These are phyloP conservation scores for Zaprionus camerounensis DNA, from an alignment of 1,140 invertebrate species.

Conservation along the genomic window DNA sequence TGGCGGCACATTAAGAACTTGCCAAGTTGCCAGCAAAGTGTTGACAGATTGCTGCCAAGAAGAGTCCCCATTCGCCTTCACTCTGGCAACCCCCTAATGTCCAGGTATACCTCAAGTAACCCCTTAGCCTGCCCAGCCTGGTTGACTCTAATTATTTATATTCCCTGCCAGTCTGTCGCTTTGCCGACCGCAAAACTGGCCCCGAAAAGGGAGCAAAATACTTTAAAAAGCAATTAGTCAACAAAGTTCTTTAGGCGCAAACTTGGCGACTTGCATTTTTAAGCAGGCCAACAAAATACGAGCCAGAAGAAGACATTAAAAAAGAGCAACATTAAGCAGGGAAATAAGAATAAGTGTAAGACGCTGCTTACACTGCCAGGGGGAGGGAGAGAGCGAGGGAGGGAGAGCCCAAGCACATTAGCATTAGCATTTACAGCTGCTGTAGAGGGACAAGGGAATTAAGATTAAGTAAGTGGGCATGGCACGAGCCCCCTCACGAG, in stretches of 20 bases:
- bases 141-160: constrained; percentile 66
- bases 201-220: constrained; percentile 56
- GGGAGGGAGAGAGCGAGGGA: background rate
- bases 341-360: constrained; percentile 30
- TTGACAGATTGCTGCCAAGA: constrained; percentile 60
- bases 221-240: constrained; percentile 75
- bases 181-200: constrained; percentile 2
- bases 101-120: background rate
- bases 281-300: constrained; percentile 47
- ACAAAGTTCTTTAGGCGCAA: constrained; percentile 62
- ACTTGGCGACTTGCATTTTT: constrained; percentile 72
- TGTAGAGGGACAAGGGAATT: background rate
- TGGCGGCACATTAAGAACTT: constrained; percentile 64
- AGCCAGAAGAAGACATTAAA: background rate
- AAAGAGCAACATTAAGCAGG: background rate
- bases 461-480: background rate
- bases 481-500: background rate
- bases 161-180: constrained; percentile 16
- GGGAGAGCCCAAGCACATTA: background rate
- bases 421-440: background rate
- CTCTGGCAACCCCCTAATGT: background rate
- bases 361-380: background rate
- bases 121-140: background rate
- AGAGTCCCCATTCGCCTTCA: background rate
- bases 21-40: constrained; percentile 77